These are phyloP conservation scores for Aspidiotus destructor DNA, from an alignment of 2,888 invertebrate genomes.

Conservation along the genomic window DNA sequence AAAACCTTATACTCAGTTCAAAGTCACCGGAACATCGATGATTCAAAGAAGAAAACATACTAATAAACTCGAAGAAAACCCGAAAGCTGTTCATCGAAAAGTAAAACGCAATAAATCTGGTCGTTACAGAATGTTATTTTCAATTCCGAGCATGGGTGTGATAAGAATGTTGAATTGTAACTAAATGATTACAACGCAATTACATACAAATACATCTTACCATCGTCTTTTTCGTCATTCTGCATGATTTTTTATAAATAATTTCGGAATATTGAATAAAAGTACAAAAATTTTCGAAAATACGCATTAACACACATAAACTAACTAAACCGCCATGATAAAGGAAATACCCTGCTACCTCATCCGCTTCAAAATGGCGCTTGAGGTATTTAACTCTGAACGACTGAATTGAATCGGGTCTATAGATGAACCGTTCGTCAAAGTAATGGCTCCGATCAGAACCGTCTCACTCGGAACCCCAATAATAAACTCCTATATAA, in stretches of 20 bases:
- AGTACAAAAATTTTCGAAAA: conserved; percentile 18
- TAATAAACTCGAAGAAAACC: not conserved
- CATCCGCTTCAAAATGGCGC: conserved; percentile 22
- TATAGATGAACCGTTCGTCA: too few species aligned
- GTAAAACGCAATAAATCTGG: conserved; percentile 23
- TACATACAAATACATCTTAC: conserved; percentile 9
- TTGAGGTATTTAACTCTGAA: not conserved
- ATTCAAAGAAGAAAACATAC: not conserved
- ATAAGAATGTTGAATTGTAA: conserved; percentile 16
- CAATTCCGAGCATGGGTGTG: conserved; percentile 22
- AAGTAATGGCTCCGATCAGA: too few species aligned
- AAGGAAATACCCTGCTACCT: conserved; percentile 28
- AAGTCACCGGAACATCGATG: too few species aligned
- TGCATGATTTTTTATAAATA: conserved; percentile 23
- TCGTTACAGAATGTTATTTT: conserved; percentile 19
- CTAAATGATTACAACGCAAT: not conserved
- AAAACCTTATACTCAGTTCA: too few species aligned
- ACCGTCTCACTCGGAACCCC: too few species aligned
- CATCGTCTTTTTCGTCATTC: conserved; percentile 29
- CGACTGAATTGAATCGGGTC: too few species aligned
- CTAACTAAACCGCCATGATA: conserved; percentile 28
- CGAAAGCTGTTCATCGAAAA: not conserved
- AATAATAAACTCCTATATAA: too few species aligned
- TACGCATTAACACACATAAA: conserved; percentile 27
- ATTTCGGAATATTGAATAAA: not conserved